Evolutionary conservation across 2,888 invertebrate genomes (phyloP).

Genomic region (Gastracanthus pulcherrimus): DNA sequence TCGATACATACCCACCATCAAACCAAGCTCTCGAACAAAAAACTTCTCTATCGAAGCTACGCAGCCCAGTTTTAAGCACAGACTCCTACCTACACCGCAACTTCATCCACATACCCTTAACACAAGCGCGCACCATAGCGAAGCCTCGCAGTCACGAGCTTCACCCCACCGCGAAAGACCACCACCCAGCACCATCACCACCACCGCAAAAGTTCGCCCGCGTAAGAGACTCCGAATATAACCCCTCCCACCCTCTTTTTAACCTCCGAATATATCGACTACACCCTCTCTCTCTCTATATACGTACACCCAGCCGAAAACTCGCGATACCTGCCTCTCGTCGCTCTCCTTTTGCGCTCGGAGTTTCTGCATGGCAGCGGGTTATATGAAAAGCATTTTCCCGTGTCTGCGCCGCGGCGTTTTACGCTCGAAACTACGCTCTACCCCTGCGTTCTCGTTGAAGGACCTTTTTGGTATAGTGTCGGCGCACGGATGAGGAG

Average conservation of each 20-base stretch:
- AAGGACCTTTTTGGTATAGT: conserved; percentile 17
- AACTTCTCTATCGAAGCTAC: too few relatives aligned
- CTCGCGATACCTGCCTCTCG: too few relatives aligned
- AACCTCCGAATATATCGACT: conserved; percentile 22
- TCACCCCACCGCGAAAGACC: background rate
- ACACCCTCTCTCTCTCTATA: background rate
- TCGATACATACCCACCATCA: too few relatives aligned
- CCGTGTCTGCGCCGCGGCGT: background rate
- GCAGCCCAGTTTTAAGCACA: too few relatives aligned
- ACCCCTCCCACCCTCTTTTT: background rate
- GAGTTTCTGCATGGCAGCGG: background rate
- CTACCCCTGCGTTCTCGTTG: conserved; percentile 16
- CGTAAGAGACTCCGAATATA: conserved; percentile 24
- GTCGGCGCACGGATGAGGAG: too few relatives aligned
- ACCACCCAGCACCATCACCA: background rate
- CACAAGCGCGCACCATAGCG: too few relatives aligned
- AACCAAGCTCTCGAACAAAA: too few relatives aligned
- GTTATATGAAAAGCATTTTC: conserved; percentile 35
- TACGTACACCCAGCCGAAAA: conserved; percentile 27
- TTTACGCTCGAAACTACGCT: conserved; percentile 25
- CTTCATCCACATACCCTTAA: too few relatives aligned
- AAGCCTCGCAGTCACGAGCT: too few relatives aligned
- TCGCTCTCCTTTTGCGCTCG: conserved; percentile 12
- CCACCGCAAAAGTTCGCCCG: background rate
- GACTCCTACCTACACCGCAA: too few relatives aligned